Conservation (phyloP, 2,113 vertebrate genomes). For the Poecilia latipinna region DNA sequence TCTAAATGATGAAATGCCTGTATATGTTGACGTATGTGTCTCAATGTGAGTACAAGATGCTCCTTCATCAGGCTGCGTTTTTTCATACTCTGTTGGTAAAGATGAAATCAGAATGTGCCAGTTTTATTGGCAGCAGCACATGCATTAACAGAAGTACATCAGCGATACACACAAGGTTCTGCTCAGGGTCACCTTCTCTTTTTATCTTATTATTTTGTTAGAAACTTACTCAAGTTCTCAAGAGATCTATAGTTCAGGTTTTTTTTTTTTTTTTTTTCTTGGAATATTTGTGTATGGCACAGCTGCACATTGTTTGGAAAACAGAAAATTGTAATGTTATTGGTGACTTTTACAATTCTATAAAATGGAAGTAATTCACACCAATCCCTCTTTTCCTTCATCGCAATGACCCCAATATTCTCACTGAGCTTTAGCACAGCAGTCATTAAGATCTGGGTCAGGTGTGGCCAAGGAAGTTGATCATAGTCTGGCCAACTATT, state of each 20-base stretch:
- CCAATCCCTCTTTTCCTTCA: background rate
- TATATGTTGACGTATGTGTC: conserved; percentile 9
- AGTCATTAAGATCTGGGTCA: background rate
- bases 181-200: conserved; percentile 1
- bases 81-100: conserved; percentile 10
- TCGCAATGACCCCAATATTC: background rate
- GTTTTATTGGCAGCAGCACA: background rate
- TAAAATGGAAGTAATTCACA: too few species aligned
- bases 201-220: background rate
- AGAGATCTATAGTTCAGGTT: background rate
- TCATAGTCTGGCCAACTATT: background rate
- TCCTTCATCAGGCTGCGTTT: background rate
- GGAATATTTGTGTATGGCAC: too few species aligned
- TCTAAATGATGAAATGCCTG: background rate
- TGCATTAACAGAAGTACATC: background rate
- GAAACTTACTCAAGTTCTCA: background rate
- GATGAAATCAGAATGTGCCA: conserved; percentile 2
- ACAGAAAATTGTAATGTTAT: too few species aligned
- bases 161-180: background rate
- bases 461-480: background rate
- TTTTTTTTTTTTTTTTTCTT: background rate
- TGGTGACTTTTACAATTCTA: too few species aligned
- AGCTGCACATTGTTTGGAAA: too few species aligned
- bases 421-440: background rate
- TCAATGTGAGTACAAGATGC: background rate